Evolutionary conservation across 2,797 vertebrate species (phyloP), one percentile per base, ranked within the genome.

Genomic region (Falco peregrinus): DNA sequence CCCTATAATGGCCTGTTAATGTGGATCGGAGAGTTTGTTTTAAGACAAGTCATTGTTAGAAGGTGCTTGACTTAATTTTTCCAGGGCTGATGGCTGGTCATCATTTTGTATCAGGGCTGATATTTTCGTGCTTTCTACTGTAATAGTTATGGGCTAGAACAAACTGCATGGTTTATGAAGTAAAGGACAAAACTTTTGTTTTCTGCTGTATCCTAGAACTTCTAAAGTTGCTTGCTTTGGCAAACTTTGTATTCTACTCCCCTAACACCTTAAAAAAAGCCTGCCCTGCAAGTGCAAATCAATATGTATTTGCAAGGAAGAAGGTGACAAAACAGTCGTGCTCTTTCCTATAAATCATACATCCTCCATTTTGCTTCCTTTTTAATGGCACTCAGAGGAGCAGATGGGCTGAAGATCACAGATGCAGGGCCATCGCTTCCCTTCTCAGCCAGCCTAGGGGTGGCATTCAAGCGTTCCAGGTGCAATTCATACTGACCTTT

Each of bases 71-170:
- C 29, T 41, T 68, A 22, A 29, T 80, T 80, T 76, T 91, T 74
- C 41, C 0, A 0, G 11, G 33, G 24, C 24, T 76, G 51, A 21
- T 70, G 26, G 37, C 37, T 37, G 37, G 37, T 37, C 37, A 37
- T 37, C 37, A 37, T 37, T 37, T 37, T 37, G 37, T 37, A 37
- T 37, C 0, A 0, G 11, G 33, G 24, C 24, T 76, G 51, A 21
- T 70, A 29, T 57, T 70, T 74, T 63, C 9, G 18, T 77, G 19
- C 33, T 80, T 90, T 80, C 25, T 22, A 37, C 13, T 61, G 8
- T 22, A 64, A 68, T 60, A 45, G 10, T 64, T 71, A 50, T 68
- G 41, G 43, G 25, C 10, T 69, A 53, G 92, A 71, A 33, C 10
- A 48, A 78, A 57, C 35, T 17, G 11, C 5, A 11, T 41, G 43